Base-by-base conservation (phyloP, 92 coral and sea anemone genomes). In the Parazoanthus swiftii region DNA sequence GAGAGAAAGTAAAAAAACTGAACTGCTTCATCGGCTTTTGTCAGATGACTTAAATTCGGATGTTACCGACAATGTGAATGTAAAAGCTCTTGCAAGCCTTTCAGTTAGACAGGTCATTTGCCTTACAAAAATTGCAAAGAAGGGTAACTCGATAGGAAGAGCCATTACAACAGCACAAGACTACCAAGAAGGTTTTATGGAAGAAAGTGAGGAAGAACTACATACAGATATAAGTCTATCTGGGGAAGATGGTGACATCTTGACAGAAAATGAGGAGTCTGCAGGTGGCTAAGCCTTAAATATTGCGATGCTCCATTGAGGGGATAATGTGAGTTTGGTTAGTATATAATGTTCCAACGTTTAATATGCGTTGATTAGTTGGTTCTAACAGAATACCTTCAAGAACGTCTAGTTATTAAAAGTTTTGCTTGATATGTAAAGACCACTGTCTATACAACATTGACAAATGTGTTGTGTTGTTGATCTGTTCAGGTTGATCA, bases 41-140 rank as follows among this genome's bases (percentile, higher is more conserved):
- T 88, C 90, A 90, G 87, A 88, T 78, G 89, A 87, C 88, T 37
- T 81, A 90, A 90, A 85, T 76, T 85, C 86, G 42, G 76, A 88
- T 88, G 84, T 87, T 74, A 86, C 81, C 73, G 88, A 79, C 79
- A 76, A 86, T 72, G 90, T 90, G 81, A 90, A 73, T 86, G 90
- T 63, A 70, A 86, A 90, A 76, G 46, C 93, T 77, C 93, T 91
- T 88, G 84, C 54, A 70, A 25, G 77, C 78, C 89, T 82, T 87
- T 68, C 82, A 83, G 84, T 86, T 82, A 88, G 81, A 81, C 83
- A 80, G 73, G 81, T 90, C 80, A 78, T 77, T 74, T 86, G 78
- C 81, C 87, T 88, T 65, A 72, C 87, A 88, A 74, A 72, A 59
- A 88, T 81, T 82, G 88, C 65, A 39, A 74, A 81, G 70, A 68